Conservation (phyloP, 2,113 vertebrate species). For the Crocuta crocuta region DNA sequence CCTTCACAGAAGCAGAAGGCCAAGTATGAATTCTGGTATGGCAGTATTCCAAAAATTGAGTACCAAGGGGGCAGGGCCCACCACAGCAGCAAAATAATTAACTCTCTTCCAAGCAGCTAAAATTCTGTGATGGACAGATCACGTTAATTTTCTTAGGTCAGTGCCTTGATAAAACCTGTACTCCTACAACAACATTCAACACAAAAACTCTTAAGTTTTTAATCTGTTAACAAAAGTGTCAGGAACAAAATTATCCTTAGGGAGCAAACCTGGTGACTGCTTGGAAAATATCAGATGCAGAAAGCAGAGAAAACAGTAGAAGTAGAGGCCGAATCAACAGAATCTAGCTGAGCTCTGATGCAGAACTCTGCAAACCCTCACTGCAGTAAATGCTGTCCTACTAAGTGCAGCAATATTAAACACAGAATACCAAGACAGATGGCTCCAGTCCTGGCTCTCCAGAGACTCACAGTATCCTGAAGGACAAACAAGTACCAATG, state of each 20-base stretch:
- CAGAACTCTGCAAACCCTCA: not conserved
- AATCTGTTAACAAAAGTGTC: not conserved
- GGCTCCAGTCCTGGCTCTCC: no score
- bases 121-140: not conserved
- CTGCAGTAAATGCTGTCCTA: not conserved
- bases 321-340: not conserved
- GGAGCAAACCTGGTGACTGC: not conserved
- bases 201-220: not conserved
- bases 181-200: not conserved
- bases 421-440: not conserved
- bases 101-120: not conserved
- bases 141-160: not conserved
- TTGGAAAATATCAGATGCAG: not conserved
- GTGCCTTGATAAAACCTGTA: not conserved
- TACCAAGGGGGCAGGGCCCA: not conserved
- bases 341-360: not conserved
- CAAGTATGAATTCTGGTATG: not conserved
- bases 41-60: not conserved
- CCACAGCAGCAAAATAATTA: conserved; percentile 8
- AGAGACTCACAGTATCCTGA: not conserved
- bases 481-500: not conserved
- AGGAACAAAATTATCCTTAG: not conserved
- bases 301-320: not conserved
- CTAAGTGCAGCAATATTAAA: not conserved
- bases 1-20: not conserved